These are phyloP conservation scores for Cataglyphis rosenhaueri DNA, from an alignment of 2,888 invertebrate species.

Conservation along the genomic window DNA sequence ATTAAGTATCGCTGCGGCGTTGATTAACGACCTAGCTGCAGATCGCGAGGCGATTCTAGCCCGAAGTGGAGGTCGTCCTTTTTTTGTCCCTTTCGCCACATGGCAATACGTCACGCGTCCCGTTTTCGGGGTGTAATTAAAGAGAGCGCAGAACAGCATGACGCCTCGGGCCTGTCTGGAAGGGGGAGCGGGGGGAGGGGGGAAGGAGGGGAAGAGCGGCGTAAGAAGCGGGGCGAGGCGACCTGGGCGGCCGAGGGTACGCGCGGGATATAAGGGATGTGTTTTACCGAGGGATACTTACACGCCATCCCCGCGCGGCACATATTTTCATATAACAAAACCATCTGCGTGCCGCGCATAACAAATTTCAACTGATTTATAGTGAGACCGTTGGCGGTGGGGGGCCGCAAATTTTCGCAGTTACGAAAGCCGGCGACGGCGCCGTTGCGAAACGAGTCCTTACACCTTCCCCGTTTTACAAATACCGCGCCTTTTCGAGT, in stretches of 20 bases:
- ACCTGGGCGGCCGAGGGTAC: slow-evolving; percentile 64
- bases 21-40: slow-evolving; percentile 59
- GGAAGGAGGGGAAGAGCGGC: slow-evolving; percentile 20
- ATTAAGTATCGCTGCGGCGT: slow-evolving; percentile 33
- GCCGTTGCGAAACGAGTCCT: slow-evolving; percentile 21
- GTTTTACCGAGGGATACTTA: slow-evolving; percentile 85
- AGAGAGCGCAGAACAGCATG: slow-evolving; percentile 84
- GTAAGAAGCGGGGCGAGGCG: slow-evolving; percentile 76
- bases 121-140: slow-evolving; percentile 83
- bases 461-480: not conserved
- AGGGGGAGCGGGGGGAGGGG: slow-evolving; percentile 31
- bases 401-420: slow-evolving; percentile 75
- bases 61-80: slow-evolving; percentile 61
- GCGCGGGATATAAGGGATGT: slow-evolving; percentile 83
- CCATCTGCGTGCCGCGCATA: slow-evolving; percentile 86
- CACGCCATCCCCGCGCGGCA: slow-evolving; percentile 83
- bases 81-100: slow-evolving; percentile 74
- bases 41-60: slow-evolving; percentile 57
- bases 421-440: slow-evolving; percentile 54
- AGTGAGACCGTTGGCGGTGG: slow-evolving; percentile 75
- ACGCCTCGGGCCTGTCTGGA: slow-evolving; percentile 81
- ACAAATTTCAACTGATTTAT: slow-evolving; percentile 86
- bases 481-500: slow-evolving; percentile 8
- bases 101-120: slow-evolving; percentile 81
- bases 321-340: slow-evolving; percentile 86